Percentiles rank a stretch among this genome's conserved stretches.
Conservation (phyloP, 2,888 invertebrate species). For the Himalopsyche anomala region DNA sequence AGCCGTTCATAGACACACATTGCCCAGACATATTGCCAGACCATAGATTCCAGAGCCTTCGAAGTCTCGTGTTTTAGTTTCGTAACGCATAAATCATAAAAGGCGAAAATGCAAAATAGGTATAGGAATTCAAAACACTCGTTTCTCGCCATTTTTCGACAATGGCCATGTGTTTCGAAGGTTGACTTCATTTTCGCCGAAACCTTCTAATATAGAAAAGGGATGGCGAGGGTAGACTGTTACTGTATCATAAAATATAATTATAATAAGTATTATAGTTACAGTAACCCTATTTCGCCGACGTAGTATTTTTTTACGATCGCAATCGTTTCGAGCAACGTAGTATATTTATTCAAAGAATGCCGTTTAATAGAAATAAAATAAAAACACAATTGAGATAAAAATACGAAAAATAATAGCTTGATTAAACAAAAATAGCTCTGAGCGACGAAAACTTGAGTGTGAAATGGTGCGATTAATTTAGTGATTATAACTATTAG, state of each 20-base stretch:
- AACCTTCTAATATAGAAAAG: no score
- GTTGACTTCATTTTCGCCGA: no score
- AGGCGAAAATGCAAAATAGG: no score
- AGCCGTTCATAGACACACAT: no score
- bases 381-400: conserved; percentile 37
- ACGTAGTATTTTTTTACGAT: conserved; percentile 12
- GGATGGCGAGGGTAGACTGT: no score
- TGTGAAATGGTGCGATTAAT: conserved; percentile 34
- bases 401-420: conserved; percentile 23
- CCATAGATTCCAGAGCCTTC: no score
- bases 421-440: conserved; percentile 23
- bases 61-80: no score
- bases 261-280: background rate
- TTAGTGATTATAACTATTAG: conserved; percentile 10
- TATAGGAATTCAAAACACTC: no score
- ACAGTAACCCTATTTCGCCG: background rate
- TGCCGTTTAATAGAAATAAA: background rate
- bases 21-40: no score
- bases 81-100: no score
- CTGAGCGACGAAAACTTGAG: background rate
- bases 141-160: no score
- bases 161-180: no score
- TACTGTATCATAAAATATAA: background rate
- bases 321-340: background rate
- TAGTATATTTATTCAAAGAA: conserved; percentile 23